These are phyloP conservation scores for Gallinago solitaria DNA, from an alignment of 2,797 vertebrate species.

Conservation along the genomic window DNA sequence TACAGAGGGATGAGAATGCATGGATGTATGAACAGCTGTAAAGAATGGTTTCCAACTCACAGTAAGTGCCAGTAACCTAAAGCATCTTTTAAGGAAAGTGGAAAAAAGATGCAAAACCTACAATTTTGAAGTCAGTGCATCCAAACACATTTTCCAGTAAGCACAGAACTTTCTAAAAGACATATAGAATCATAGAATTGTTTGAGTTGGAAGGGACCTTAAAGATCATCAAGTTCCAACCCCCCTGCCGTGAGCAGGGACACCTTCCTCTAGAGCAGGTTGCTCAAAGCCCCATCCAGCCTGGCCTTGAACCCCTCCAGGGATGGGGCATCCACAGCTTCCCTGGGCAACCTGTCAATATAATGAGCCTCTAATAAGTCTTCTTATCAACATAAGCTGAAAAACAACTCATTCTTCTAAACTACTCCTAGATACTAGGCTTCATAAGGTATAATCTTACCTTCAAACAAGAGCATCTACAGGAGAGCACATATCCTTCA, in stretches of 20 bases:
- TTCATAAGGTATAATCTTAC: background rate
- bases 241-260: too few species aligned
- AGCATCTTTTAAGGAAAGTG: background rate
- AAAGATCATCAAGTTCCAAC: too few species aligned
- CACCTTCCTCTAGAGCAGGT: too few species aligned
- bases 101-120: background rate
- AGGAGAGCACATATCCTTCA: background rate
- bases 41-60: background rate
- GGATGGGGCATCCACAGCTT: too few species aligned
- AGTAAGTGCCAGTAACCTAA: background rate
- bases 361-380: background rate
- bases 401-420: background rate
- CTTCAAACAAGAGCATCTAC: background rate
- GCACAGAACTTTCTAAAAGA: background rate
- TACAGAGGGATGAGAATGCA: fast-evolving
- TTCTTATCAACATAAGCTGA: background rate
- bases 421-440: background rate
- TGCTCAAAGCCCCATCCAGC: too few species aligned
- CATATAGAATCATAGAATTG: too few species aligned
- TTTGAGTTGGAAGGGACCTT: too few species aligned
- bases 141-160: background rate
- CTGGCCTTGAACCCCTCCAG: too few species aligned
- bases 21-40: background rate
- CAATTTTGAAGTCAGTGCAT: background rate
- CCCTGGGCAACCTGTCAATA: too few species aligned